A percentile compares a stretch with the other conserved stretches of the same genome.
Conservation (phyloP, 1,140 invertebrate genomes). For the Venturia canescens region DNA sequence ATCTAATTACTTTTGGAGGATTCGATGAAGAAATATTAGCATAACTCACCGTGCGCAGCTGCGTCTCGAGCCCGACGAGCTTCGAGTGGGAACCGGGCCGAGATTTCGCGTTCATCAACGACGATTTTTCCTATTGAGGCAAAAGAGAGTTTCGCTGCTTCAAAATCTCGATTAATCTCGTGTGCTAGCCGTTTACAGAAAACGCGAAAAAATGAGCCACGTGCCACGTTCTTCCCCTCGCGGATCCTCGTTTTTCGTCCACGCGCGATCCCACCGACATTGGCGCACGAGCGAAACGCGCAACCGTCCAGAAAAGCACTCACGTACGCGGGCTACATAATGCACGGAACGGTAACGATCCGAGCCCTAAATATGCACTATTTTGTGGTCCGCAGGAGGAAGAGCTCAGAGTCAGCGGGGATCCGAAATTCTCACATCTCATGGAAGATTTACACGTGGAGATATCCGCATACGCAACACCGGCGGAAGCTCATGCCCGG, state of each 20-base stretch:
- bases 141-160: no score
- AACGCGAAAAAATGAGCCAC: no score
- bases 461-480: conserved; percentile 90
- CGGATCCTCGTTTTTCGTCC: no score
- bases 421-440: conserved; percentile 93
- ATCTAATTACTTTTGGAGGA: neutral
- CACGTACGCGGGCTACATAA: neutral
- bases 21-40: neutral
- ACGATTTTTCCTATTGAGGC: no score
- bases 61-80: no score
- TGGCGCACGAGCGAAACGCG: neutral
- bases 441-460: conserved; percentile 94
- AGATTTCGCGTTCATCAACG: no score
- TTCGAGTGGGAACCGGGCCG: no score
- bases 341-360: neutral
- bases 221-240: no score
- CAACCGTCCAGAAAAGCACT: neutral
- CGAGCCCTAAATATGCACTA: conserved; percentile 7
- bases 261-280: neutral
- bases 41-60: no score
- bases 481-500: conserved; percentile 92
- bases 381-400: conserved; percentile 82
- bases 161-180: no score
- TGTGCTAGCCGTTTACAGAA: no score
- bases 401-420: conserved; percentile 87